Conservation (phyloP, 2,113 vertebrate genomes). For the Microcebus griseorufus region DNA sequence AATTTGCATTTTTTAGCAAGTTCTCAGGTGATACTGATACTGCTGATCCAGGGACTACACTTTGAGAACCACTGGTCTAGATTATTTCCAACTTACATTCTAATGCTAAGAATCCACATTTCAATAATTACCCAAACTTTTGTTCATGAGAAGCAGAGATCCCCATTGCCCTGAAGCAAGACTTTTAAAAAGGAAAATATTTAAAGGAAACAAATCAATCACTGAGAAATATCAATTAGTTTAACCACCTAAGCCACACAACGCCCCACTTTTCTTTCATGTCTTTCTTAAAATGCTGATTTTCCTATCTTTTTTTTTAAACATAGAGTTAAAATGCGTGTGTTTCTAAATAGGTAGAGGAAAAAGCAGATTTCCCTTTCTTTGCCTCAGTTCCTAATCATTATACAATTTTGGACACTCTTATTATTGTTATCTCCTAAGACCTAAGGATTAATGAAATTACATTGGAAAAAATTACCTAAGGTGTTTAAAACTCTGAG, state of each 20-base stretch:
- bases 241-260: not conserved
- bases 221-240: not conserved
- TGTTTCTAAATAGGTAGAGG: not conserved
- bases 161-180: not conserved
- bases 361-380: not conserved
- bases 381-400: not conserved
- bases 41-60: not conserved
- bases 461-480: not conserved
- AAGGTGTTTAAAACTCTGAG: not conserved
- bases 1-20: not conserved
- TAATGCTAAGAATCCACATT: not conserved
- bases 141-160: not conserved
- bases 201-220: not conserved
- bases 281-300: slow-evolving; percentile 3
- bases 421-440: not conserved
- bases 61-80: not conserved
- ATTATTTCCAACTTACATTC: not conserved
- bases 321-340: not conserved
- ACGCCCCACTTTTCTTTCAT: not conserved
- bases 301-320: not conserved
- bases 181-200: not conserved
- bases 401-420: not conserved
- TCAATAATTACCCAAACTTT: not conserved
- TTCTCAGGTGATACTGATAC: not conserved
- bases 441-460: not conserved